Evolutionary conservation across 53 echinoderm and acorn worm genomes (phyloP).

Genomic region (Henricia sp.): DNA sequence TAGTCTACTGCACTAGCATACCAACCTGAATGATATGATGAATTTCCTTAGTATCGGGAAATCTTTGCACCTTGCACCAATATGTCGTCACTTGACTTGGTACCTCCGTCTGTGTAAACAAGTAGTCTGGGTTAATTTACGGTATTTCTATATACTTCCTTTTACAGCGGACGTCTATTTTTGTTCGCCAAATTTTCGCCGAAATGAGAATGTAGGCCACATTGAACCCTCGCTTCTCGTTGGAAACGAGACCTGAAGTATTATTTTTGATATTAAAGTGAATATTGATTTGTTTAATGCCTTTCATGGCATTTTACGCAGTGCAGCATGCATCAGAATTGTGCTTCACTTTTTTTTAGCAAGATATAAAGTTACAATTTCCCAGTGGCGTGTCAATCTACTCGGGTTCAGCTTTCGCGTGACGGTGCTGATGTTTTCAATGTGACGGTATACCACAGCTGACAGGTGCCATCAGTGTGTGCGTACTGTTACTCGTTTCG

Average conservation of each 20-base stretch:
- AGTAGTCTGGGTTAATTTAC: too few species aligned
- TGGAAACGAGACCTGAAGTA: neutral
- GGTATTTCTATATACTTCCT: too few species aligned
- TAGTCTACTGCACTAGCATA: too few species aligned
- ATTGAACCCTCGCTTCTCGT: neutral
- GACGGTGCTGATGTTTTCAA: conserved; percentile 14
- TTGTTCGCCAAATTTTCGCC: too few species aligned
- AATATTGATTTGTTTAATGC: neutral
- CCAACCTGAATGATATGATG: conserved; percentile 82
- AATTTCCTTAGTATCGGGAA: conserved; percentile 55
- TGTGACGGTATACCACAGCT: conserved; percentile 6
- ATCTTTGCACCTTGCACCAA: conserved; percentile 76
- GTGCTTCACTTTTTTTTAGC: neutral
- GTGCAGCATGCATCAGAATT: neutral
- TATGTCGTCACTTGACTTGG: conserved; percentile 78
- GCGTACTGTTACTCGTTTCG: neutral
- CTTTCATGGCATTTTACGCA: neutral
- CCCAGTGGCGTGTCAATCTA: conserved; percentile 17
- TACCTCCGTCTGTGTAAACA: conserved; percentile 53
- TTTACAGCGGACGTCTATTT: too few species aligned
- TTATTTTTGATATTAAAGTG: neutral
- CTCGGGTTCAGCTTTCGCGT: conserved; percentile 14
- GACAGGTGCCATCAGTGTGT: conserved; percentile 54
- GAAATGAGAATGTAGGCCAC: neutral
- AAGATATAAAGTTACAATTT: conserved; percentile 38